These are phyloP conservation scores for Psococerastis gibbosa DNA, from an alignment of 2,888 invertebrate species.

Conservation along the genomic window DNA sequence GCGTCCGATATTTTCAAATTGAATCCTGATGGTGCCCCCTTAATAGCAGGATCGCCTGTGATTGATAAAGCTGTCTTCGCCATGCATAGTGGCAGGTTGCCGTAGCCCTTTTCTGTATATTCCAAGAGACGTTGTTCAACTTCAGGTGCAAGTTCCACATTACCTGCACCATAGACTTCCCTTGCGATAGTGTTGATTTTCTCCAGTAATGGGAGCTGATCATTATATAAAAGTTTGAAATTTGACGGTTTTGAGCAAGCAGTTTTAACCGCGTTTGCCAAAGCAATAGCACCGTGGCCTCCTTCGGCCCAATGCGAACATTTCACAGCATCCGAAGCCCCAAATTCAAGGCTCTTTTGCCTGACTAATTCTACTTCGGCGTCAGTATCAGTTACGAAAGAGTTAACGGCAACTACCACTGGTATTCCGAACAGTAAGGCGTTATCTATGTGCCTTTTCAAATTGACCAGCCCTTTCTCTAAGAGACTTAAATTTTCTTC, in stretches of 20 bases:
- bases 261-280: constrained; percentile 71
- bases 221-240: constrained; percentile 51
- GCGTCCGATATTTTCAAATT: constrained; percentile 69
- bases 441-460: constrained; percentile 86
- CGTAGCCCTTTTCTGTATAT: constrained; percentile 64
- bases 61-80: constrained; percentile 92
- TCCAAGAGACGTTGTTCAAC: constrained; percentile 50
- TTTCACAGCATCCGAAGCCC: constrained; percentile 73
- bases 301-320: constrained; percentile 83
- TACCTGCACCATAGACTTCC: constrained; percentile 92
- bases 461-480: constrained; percentile 69
- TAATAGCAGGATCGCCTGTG: constrained; percentile 71
- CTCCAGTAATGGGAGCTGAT: constrained; percentile 50
- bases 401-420: constrained; percentile 85
- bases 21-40: constrained; percentile 88
- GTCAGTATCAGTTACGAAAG: constrained; percentile 70
- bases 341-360: constrained; percentile 47
- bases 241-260: constrained; percentile 40
- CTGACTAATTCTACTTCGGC: constrained; percentile 67
- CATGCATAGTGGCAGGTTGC: constrained; percentile 87
- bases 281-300: constrained; percentile 64
- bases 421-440: constrained; percentile 77
- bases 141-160: constrained; percentile 51
- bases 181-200: constrained; percentile 78
- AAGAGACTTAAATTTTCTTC: constrained; percentile 73